These are phyloP conservation scores for Corythaixoides concolor DNA, from an alignment of 2,113 vertebrate species.

Conservation along the genomic window DNA sequence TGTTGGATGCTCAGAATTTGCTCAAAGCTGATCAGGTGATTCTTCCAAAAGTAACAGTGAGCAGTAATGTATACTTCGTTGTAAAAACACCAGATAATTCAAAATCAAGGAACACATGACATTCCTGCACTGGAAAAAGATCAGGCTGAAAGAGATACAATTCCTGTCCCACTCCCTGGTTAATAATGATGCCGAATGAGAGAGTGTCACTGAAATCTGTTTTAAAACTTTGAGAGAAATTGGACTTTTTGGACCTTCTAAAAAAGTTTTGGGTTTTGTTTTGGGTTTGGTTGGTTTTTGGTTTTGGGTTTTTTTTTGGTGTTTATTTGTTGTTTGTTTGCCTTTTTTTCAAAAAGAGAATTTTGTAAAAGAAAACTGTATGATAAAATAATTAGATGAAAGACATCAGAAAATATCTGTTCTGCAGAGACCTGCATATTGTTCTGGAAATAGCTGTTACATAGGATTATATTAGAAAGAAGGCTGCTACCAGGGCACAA, in stretches of 20 bases:
- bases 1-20: neutral
- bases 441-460: neutral
- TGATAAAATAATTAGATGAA: neutral
- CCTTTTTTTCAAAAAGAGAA: neutral
- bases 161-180: neutral
- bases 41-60: neutral
- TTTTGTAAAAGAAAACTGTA: neutral
- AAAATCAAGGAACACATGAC: neutral
- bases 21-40: neutral
- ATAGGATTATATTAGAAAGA: neutral
- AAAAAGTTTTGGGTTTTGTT: neutral
- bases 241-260: neutral
- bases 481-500: neutral
- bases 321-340: too few relatives aligned
- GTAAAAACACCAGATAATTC: neutral
- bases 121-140: neutral
- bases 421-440: neutral
- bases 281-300: neutral
- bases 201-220: neutral
- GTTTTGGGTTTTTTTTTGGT: too few relatives aligned
- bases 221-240: neutral
- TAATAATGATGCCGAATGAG: neutral
- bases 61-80: neutral
- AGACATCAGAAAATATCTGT: neutral
- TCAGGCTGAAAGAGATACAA: neutral